Evolutionary conservation across 2,113 vertebrate genomes (phyloP).

Genomic region (Regulus satrapa): DNA sequence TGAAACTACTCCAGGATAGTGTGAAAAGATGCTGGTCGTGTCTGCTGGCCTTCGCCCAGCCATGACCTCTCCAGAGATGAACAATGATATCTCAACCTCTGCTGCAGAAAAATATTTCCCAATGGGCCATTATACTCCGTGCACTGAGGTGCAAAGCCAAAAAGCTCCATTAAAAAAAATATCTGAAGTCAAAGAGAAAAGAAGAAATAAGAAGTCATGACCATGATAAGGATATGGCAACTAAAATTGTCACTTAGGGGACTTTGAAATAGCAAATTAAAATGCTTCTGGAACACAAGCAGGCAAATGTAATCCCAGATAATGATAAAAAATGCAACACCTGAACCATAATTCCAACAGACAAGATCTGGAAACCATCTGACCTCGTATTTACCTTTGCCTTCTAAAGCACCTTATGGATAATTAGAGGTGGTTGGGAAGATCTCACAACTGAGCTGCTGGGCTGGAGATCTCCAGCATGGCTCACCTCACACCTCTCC

Average conservation of each 20-base stretch:
- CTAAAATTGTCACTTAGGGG: background rate
- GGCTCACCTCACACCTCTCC: background rate
- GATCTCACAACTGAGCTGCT: background rate
- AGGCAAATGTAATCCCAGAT: background rate
- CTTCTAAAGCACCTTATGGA: background rate
- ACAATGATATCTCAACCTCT: background rate
- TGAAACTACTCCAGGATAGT: background rate
- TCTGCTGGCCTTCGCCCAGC: background rate
- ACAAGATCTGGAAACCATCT: background rate
- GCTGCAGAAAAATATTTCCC: background rate
- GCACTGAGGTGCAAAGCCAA: background rate
- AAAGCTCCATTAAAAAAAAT: background rate
- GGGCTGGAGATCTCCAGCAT: background rate
- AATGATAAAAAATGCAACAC: background rate
- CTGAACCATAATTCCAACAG: background rate
- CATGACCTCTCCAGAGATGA: fast-evolving
- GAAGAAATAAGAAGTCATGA: background rate
- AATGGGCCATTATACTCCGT: background rate
- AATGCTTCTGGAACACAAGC: background rate
- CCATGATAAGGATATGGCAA: background rate
- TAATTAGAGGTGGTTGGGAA: background rate
- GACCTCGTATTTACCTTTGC: fast-evolving
- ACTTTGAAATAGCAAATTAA: background rate
- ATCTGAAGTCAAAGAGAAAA: background rate
- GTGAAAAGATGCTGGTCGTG: background rate